These are phyloP conservation scores for Anolis apletophallus DNA, from an alignment of 2,797 vertebrate genomes.

Conservation along the genomic window DNA sequence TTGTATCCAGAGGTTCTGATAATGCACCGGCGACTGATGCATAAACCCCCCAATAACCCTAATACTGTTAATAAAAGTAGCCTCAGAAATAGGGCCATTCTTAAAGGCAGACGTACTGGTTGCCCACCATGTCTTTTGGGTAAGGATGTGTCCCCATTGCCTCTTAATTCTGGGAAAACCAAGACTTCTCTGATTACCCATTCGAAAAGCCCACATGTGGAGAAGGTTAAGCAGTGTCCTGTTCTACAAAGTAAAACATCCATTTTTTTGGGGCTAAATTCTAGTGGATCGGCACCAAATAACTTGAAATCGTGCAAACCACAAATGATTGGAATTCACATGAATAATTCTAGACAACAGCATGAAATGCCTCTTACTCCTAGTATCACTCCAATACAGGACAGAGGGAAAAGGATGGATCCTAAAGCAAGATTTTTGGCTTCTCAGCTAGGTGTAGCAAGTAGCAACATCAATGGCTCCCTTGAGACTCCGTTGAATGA, in stretches of 20 bases:
- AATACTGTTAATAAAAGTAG: conserved; percentile 72
- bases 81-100: conserved; percentile 62
- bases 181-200: conserved; percentile 77
- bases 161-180: conserved; percentile 76
- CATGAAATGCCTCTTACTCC: conserved; percentile 71
- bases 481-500: conserved; percentile 72
- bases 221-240: conserved; percentile 69
- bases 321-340: conserved; percentile 60
- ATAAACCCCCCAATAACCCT: conserved; percentile 83
- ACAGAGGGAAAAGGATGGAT: conserved; percentile 74
- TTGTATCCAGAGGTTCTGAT: conserved; percentile 92
- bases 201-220: conserved; percentile 69
- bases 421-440: conserved; percentile 56
- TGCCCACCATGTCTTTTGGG: conserved; percentile 92
- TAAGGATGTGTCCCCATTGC: conserved; percentile 87
- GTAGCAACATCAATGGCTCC: conserved; percentile 58
- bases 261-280: conserved; percentile 65
- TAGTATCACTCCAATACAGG: conserved; percentile 57
- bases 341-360: conserved; percentile 64
- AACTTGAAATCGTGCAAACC: conserved; percentile 78
- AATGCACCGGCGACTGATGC: conserved; percentile 90
- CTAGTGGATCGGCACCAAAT: conserved; percentile 71
- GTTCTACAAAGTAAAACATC: conserved; percentile 63
- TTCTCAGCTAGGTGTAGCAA: conserved; percentile 48
- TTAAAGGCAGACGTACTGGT: conserved; percentile 85